These are phyloP conservation scores for Aplysina aerophoba DNA, from an alignment of 37 sponge, comb jelly and placozoan genomes.

Conservation along the genomic window DNA sequence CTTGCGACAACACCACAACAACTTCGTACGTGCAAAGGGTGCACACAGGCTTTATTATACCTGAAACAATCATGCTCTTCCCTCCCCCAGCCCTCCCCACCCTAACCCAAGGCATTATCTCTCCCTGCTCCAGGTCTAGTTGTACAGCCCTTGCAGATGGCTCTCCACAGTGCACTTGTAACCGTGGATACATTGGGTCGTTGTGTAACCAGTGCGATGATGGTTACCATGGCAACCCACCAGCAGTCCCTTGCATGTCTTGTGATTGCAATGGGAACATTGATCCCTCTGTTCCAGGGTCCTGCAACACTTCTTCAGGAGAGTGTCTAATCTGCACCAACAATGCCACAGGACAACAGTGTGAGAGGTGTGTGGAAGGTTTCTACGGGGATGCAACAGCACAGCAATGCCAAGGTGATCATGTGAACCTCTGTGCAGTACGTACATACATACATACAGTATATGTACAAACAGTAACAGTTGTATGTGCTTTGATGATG, in stretches of 20 bases:
- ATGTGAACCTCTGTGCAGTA: background rate
- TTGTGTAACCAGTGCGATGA: slow-evolving; percentile 1
- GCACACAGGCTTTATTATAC: too few relatives aligned
- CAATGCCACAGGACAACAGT: slow-evolving; percentile 45
- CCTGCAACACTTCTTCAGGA: slow-evolving; percentile 48
- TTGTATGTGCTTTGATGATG: too few relatives aligned
- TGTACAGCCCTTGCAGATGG: background rate
- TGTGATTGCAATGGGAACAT: slow-evolving; percentile 39
- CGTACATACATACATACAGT: too few relatives aligned
- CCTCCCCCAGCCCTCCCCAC: too few relatives aligned
- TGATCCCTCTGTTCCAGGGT: slow-evolving; percentile 31
- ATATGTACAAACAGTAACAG: too few relatives aligned
- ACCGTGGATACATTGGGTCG: background rate
- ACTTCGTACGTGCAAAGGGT: slow-evolving; percentile 1
- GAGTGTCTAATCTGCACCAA: slow-evolving; percentile 46
- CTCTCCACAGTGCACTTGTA: slow-evolving; percentile 19
- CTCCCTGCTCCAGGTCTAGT: slow-evolving; percentile 1
- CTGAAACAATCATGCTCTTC: too few relatives aligned
- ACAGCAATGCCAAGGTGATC: slow-evolving; percentile 39
- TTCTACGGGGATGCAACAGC: slow-evolving; percentile 41
- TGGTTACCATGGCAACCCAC: slow-evolving; percentile 34
- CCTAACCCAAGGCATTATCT: too few relatives aligned
- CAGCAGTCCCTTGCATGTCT: slow-evolving; percentile 15
- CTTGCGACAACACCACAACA: background rate
- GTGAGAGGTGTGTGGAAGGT: slow-evolving; percentile 37